Evolutionary conservation across 2,113 vertebrate genomes (phyloP), one percentile per base, ranked within the genome.

Genomic region (Uria aalge): DNA sequence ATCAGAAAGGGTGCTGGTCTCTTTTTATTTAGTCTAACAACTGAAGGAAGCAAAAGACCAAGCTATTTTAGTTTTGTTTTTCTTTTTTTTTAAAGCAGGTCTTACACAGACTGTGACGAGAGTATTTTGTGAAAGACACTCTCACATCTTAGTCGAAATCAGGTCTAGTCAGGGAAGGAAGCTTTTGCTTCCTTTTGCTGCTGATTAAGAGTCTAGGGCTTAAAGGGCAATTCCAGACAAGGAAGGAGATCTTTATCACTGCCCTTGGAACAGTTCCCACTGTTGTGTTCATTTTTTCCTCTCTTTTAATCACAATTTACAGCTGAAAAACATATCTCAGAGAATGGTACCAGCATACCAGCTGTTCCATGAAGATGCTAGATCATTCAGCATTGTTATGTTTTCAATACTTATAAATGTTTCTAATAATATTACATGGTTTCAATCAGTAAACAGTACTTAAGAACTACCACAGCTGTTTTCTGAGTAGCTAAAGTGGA

Each of bases 141-240:
- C 94, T 96, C 94, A 91, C 91, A 94, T 96, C 93, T 91, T 68
- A 89, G 80, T 79, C 96, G 90, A 85, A 96, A 96, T 92, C 88
- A 79, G 64, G 94, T 92, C 95, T 82, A 57, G 80, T 56, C 21
- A 3, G 85, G 88, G 97, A 97, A 97, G 97, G 97, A 98, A 98
- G 89, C 64, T 92, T 97, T 97, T 94, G 91, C 90, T 98, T 98
- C 97, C 97, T 97, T 94, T 97, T 90, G 68, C 60, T 94, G 93
- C 88, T 97, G 96, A 96, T 98, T 95, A 95, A 92, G 92, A 75
- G 92, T 96, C 93, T 92, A 71, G 41, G 80, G 92, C 80, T 97
- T 97, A 96, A 97, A 96, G 90, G 95, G 92, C 95, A 79, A 85
- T 78, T 96, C 94, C 93, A 96, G 96, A 96, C 92, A 87, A 96